Base-by-base conservation (phyloP, 2,888 invertebrate species). In the Fissipunctia ypsillon region DNA sequence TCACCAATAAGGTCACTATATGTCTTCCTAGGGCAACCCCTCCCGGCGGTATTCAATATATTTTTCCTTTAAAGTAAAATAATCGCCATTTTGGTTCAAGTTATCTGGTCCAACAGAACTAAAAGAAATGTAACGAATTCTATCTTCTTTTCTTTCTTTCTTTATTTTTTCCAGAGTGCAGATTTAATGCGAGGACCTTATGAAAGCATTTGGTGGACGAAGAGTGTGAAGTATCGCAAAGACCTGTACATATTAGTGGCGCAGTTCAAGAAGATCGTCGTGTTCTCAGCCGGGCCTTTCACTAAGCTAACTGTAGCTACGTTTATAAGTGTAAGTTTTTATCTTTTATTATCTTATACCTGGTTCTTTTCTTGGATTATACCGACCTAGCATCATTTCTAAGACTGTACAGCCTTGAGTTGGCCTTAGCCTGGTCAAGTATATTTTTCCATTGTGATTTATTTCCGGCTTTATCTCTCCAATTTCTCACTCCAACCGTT, bases 261-360 rank as follows among this genome's bases (percentile, higher is more conserved):
- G 0, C 95, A 95, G 84, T 91, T 90, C 35, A 90, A 85, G 0
- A 93, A 89, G 31, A 78, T 57, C 0, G 84, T 95, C 0, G 92
- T 94, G 0, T 95, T 95, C 69, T 93, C 93, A 0, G 95, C 95
- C 0, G 95, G 95, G 0, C 95, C 95, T 0, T 95, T 95, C 50
- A 84, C 90, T 0, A 87, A 91, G 12, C 87, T 95, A 0, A 94
- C 93, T 25, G 89, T 95, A 0, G 85, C 94, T 65, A 95, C 95
- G 0, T 95, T 95, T 86, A 88, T 95, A 0, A 91, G 83, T 72
- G 95, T 95, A 84, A 92, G 93, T 66, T 3, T 12, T 22, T 0
- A 48, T 48, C 7, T 28, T 43, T 28, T 1, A 10, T n/a, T n/a
- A n/a, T n/a, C n/a, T n/a, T n/a, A 25, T 28, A 56, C 31, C 54